phyloP scores from a whole-genome alignment of 2,113 vertebrate genomes.

The Halichoerus grypus region DNA sequence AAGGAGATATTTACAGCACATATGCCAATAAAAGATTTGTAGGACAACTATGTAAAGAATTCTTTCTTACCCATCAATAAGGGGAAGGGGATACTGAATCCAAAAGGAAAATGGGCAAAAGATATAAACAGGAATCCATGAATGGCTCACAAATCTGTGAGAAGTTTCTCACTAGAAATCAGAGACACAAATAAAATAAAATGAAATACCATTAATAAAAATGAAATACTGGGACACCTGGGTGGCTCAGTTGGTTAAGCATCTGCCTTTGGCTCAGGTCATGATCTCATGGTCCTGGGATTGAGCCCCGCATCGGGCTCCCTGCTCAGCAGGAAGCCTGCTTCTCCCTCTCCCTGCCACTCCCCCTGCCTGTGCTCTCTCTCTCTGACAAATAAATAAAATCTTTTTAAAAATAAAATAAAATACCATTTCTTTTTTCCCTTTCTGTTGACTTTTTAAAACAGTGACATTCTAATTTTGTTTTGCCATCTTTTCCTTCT shows the following conservation, averaged over 20 bases:
- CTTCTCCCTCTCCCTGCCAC: not conserved
- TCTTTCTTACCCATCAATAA: not conserved
- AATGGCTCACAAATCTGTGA: not conserved
- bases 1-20: not conserved
- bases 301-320: not conserved
- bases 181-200: not conserved
- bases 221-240: not conserved
- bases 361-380: not conserved
- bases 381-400: too few species aligned
- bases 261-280: too few species aligned
- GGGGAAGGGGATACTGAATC: not conserved
- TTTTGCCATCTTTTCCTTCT: not conserved
- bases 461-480: not conserved
- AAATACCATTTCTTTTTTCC: not conserved
- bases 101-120: constrained; percentile 1
- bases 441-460: not conserved
- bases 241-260: not conserved
- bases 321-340: not conserved
- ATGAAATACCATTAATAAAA: not conserved
- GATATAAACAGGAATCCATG: not conserved
- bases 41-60: not conserved
- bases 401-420: too few species aligned
- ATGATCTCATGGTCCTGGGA: not conserved
- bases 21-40: not conserved
- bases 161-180: not conserved